These are phyloP conservation scores for Orthosia gracilis DNA, from an alignment of 2,888 invertebrate genomes.

Conservation along the genomic window DNA sequence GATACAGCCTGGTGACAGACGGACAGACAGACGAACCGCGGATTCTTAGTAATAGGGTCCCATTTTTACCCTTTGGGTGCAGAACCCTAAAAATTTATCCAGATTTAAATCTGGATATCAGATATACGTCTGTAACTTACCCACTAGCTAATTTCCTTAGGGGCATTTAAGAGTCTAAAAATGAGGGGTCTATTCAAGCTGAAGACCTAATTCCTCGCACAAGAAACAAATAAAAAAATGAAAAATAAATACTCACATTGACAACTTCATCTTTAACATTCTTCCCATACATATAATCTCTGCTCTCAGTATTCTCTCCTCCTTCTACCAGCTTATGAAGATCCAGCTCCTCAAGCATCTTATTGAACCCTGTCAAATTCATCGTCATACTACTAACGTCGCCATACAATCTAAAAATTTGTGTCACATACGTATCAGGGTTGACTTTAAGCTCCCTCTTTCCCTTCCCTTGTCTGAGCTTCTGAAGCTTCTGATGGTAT, in stretches of 20 bases:
- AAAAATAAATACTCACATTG: conserved; percentile 81
- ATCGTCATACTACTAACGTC: conserved; percentile 92
- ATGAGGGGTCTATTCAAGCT: too few relatives aligned
- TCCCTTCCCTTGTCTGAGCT: conserved; percentile 72
- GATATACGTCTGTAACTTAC: too few relatives aligned
- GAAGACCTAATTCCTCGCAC: too few relatives aligned
- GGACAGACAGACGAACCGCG: too few relatives aligned
- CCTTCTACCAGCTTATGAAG: conserved; percentile 89
- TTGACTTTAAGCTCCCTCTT: conserved; percentile 82
- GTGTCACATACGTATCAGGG: conserved; percentile 92
- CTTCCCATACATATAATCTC: conserved; percentile 76
- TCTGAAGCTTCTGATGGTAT: conserved; percentile 81
- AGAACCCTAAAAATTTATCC: too few relatives aligned
- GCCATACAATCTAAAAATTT: conserved; percentile 93
- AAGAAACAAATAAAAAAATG: too few relatives aligned
- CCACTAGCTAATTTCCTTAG: too few relatives aligned
- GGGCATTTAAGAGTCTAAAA: too few relatives aligned
- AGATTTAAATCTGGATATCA: too few relatives aligned
- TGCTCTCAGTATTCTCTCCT: conserved; percentile 77
- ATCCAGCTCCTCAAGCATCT: conserved; percentile 92
- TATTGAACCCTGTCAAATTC: conserved; percentile 93
- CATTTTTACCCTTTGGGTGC: too few relatives aligned
- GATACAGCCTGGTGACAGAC: too few relatives aligned
- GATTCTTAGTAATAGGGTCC: too few relatives aligned
- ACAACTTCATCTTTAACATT: conserved; percentile 80